Evolutionary conservation across 2,888 invertebrate species (phyloP).

Genomic region (Quadroppia sp.): DNA sequence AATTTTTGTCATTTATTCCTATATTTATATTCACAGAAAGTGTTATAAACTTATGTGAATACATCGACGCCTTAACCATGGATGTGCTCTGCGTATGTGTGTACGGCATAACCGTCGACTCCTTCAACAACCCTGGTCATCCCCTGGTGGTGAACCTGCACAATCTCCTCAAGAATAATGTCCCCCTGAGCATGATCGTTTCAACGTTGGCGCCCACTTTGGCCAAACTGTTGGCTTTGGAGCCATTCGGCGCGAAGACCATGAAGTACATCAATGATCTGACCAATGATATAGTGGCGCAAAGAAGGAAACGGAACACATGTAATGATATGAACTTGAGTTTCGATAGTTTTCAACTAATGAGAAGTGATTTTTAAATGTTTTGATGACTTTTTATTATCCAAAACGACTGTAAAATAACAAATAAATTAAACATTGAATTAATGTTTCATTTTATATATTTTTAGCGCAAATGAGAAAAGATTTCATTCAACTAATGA

Average conservation of each 20-base stretch:
- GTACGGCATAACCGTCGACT: constrained; percentile 39
- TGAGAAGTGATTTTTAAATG: not conserved
- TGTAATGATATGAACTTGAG: not conserved
- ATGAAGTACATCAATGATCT: constrained; percentile 33
- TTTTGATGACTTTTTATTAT: not conserved
- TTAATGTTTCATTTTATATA: no score
- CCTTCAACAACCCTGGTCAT: constrained; percentile 34
- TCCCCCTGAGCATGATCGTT: not conserved
- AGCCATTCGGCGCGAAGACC: constrained; percentile 14
- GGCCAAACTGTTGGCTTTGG: constrained; percentile 5
- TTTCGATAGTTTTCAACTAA: not conserved
- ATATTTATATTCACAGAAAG: not conserved
- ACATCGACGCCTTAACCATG: constrained; percentile 36
- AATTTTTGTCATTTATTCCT: not conserved
- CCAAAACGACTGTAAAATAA: no score
- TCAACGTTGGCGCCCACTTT: not conserved
- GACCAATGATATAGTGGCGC: constrained; percentile 17
- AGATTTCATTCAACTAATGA: constrained; percentile 40
- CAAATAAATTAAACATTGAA: no score
- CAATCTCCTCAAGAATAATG: constrained; percentile 22
- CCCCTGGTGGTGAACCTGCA: constrained; percentile 31
- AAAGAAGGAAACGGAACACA: constrained; percentile 52
- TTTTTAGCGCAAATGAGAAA: not conserved
- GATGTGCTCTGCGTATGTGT: constrained; percentile 34
- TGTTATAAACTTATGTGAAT: constrained; percentile 15